Evolutionary conservation across 1,140 invertebrate species (phyloP).

Genomic region (Tyrophagus putrescentiae): DNA sequence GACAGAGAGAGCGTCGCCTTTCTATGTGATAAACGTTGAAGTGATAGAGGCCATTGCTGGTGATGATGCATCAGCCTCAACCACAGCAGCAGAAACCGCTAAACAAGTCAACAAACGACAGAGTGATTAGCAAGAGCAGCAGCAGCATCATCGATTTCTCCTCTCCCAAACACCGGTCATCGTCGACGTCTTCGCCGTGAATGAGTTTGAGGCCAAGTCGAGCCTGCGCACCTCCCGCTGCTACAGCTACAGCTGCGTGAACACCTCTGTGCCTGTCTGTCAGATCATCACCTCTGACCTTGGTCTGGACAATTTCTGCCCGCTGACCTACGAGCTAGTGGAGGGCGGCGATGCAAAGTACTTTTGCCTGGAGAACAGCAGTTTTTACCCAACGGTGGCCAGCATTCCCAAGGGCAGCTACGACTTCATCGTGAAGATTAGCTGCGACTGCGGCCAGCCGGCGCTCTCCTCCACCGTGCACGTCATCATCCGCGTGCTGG

Average conservation of each 20-base stretch:
- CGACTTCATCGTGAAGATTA: conserved; percentile 46
- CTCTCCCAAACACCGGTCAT: conserved; percentile 46
- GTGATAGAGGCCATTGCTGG: too few relatives aligned
- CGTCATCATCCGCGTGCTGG: conserved; percentile 39
- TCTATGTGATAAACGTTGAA: conserved; percentile 32
- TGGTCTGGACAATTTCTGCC: conserved; percentile 55
- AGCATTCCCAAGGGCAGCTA: conserved; percentile 5
- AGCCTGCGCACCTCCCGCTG: conserved; percentile 58
- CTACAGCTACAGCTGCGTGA: conserved; percentile 37
- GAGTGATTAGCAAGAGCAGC: too few relatives aligned
- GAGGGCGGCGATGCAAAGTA: conserved; percentile 46
- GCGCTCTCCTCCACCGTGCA: conserved; percentile 41
- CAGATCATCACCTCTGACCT: conserved; percentile 70
- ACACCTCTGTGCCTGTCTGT: conserved; percentile 16
- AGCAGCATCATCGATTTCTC: too few relatives aligned
- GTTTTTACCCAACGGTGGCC: conserved; percentile 28
- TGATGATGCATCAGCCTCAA: too few relatives aligned
- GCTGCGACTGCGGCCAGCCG: conserved; percentile 45
- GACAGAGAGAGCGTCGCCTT: conserved; percentile 57
- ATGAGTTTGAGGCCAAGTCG: conserved; percentile 55
- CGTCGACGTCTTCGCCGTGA: conserved; percentile 61
- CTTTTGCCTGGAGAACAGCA: conserved; percentile 65
- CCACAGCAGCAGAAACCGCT: too few relatives aligned
- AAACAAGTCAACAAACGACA: too few relatives aligned
- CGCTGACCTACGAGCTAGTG: conserved; percentile 28